These are phyloP conservation scores for Sarcophilus harrisii DNA, from an alignment of 2,797 vertebrate species.

Conservation along the genomic window DNA sequence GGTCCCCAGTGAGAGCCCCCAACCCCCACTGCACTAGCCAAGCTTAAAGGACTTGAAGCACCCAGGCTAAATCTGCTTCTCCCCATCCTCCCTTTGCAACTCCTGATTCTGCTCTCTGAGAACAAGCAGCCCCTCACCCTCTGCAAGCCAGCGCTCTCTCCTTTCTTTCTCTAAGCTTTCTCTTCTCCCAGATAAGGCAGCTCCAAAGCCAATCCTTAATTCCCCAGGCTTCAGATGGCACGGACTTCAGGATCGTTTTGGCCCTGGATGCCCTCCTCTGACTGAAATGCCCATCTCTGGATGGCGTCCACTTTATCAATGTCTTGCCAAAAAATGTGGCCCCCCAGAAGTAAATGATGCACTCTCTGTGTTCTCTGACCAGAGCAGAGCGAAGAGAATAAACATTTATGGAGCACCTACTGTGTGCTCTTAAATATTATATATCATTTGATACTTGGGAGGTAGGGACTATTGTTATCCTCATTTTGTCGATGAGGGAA, in stretches of 20 bases:
- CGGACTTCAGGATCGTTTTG: not conserved
- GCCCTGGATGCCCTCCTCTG: not conserved
- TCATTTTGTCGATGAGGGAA: not conserved
- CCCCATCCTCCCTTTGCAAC: not conserved
- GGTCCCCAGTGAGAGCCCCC: not conserved
- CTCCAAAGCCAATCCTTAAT: not conserved
- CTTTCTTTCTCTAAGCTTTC: not conserved
- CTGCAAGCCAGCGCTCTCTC: too few species aligned
- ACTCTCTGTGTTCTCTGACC: not conserved
- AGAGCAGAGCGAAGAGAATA: not conserved
- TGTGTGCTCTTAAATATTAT: not conserved
- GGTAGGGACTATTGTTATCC: not conserved
- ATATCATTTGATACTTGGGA: not conserved
- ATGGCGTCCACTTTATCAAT: not conserved
- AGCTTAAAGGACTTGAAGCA: not conserved
- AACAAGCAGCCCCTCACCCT: not conserved
- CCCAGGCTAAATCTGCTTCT: not conserved
- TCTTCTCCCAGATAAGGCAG: not conserved
- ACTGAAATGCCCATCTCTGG: not conserved
- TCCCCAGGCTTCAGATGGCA: not conserved
- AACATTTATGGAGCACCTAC: not conserved
- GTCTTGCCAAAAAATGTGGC: not conserved
- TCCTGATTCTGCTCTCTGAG: not conserved
- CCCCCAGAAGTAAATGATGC: not conserved
- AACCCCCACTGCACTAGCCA: not conserved